These are phyloP conservation scores for Pygmarrhopalites habei DNA, from an alignment of 1,140 invertebrate genomes.

Conservation along the genomic window DNA sequence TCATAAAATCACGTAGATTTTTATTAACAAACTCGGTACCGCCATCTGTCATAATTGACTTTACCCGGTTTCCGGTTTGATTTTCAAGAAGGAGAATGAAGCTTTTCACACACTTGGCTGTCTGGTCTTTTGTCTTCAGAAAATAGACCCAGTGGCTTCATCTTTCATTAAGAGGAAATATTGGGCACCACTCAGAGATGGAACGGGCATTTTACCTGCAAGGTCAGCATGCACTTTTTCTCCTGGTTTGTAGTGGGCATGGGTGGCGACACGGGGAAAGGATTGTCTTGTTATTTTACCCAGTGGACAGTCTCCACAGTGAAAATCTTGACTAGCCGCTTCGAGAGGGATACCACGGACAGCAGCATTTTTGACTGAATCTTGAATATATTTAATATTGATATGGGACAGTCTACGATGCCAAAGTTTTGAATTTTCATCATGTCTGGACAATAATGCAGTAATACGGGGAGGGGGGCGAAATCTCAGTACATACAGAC, in stretches of 20 bases:
- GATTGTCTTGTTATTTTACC: constrained; percentile 24
- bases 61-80: neutral
- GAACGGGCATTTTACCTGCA: constrained; percentile 44
- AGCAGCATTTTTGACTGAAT: constrained; percentile 11
- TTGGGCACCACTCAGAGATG: constrained; percentile 40
- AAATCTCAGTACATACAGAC: constrained; percentile 2
- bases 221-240: constrained; percentile 46
- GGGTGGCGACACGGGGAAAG: constrained; percentile 14
- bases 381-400: constrained; percentile 9
- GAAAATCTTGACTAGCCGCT: neutral
- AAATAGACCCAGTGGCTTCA: constrained; percentile 41
- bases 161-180: constrained; percentile 48
- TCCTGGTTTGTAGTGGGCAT: constrained; percentile 33
- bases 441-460: neutral
- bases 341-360: constrained; percentile 8
- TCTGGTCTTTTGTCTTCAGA: constrained; percentile 44
- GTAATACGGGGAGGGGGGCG: neutral
- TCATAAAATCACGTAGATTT: neutral
- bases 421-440: constrained; percentile 2
- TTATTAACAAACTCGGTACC: neutral
- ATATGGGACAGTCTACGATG: constrained; percentile 18
- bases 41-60: neutral
- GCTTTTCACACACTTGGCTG: constrained; percentile 40
- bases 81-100: constrained; percentile 39
- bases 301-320: constrained; percentile 14